Evolutionary conservation across 2,888 invertebrate genomes (phyloP).

Genomic region (Nemotelus pantherinus): DNA sequence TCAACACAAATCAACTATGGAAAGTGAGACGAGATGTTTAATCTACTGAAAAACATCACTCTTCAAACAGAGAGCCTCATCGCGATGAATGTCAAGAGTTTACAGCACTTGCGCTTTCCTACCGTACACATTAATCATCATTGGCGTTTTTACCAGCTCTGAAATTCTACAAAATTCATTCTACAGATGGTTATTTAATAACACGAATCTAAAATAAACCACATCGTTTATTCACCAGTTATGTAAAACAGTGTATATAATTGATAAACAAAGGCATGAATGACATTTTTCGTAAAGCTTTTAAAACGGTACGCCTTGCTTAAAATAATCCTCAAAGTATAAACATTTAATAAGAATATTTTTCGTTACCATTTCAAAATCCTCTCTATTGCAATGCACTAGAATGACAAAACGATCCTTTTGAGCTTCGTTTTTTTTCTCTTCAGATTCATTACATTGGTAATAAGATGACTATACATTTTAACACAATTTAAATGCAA

Average conservation of each 20-base stretch:
- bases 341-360: slow-evolving; percentile 18
- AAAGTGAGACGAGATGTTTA: no score
- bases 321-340: slow-evolving; percentile 5
- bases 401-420: background rate
- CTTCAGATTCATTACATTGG: no score
- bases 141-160: no score
- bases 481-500: background rate
- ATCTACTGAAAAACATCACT: no score
- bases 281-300: slow-evolving; percentile 20
- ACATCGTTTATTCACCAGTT: slow-evolving; percentile 27
- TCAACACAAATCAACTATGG: no score
- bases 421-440: background rate
- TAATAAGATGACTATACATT: no score
- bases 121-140: no score
- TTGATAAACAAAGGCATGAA: slow-evolving; percentile 10
- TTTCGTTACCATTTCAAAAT: background rate
- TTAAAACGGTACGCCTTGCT: slow-evolving; percentile 24
- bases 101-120: no score
- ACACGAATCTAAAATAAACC: background rate
- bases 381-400: background rate
- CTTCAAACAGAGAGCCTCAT: no score
- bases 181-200: background rate
- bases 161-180: no score
- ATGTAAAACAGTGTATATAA: slow-evolving; percentile 21
- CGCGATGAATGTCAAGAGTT: no score